phyloP scores from a whole-genome alignment of 2,797 vertebrate species.

The Pantherophis alleghaniensis region DNA sequence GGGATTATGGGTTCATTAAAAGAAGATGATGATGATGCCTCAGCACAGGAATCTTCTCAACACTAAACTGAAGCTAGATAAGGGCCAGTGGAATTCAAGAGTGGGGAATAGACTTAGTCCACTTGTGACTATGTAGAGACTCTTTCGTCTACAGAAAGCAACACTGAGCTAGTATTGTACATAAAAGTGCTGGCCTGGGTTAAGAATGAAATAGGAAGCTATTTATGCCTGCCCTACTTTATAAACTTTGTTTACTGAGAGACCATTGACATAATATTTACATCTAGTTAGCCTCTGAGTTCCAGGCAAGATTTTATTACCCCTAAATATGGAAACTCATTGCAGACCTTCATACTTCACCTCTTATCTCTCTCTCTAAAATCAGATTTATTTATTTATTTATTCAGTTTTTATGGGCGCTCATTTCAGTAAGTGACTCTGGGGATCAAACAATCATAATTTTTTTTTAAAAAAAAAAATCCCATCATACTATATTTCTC shows the following conservation, averaged over 20 bases:
- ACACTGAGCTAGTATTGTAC: neutral
- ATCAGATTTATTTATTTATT: neutral
- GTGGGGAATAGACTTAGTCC: neutral
- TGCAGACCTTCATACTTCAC: neutral
- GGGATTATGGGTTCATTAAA: no score
- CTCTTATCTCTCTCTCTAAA: neutral
- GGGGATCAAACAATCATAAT: neutral
- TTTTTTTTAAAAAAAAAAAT: neutral
- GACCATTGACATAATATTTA: neutral
- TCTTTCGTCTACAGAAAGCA: neutral
- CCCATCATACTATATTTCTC: neutral
- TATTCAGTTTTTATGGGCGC: neutral
- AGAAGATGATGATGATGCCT: neutral
- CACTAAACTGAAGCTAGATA: neutral
- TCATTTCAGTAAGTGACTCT: neutral
- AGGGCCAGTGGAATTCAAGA: neutral
- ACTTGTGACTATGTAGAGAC: neutral
- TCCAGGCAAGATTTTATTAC: neutral
- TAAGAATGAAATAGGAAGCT: neutral
- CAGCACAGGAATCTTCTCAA: neutral
- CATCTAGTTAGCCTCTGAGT: neutral
- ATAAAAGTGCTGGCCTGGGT: neutral
- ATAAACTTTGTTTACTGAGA: neutral
- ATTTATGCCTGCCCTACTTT: slow-evolving; percentile 3
- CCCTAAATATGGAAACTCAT: neutral